Evolutionary conservation across 2,113 vertebrate species (phyloP).

Genomic region (Columbina picui): DNA sequence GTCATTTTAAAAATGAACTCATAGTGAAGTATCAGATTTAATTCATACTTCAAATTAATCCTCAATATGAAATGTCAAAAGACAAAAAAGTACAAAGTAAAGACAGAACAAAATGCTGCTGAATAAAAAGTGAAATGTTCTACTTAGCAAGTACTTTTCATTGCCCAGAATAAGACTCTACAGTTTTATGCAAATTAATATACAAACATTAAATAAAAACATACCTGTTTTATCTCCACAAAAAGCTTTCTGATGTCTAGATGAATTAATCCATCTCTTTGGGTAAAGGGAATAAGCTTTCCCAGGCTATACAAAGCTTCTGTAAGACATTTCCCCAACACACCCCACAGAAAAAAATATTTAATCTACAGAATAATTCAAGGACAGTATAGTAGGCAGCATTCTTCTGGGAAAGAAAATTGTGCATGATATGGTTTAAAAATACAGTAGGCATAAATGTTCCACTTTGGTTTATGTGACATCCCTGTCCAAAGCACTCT

Average conservation of each 20-base stretch:
- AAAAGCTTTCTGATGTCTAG: constrained; percentile 32
- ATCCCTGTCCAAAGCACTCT: not conserved
- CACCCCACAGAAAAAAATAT: not conserved
- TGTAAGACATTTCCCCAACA: constrained; percentile 11
- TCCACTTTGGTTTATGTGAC: not conserved
- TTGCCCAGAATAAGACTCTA: not conserved
- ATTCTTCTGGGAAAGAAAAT: not conserved
- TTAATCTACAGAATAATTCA: not conserved
- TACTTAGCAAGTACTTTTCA: not conserved
- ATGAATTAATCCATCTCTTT: not conserved
- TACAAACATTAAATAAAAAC: not conserved
- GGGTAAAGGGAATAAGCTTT: not conserved
- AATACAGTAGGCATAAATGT: not conserved
- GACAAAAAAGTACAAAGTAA: not conserved
- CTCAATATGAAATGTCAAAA: not conserved
- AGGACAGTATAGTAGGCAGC: not conserved
- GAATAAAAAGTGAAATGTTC: not conserved
- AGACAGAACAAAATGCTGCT: not conserved
- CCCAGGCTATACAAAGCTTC: constrained; percentile 13
- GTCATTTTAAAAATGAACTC: not conserved
- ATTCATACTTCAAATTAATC: not conserved
- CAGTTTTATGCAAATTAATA: not conserved
- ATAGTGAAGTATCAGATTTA: not conserved
- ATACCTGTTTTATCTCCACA: constrained; percentile 51
- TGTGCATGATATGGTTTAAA: not conserved